These are phyloP conservation scores for Lingula anatina DNA, from an alignment of 2,888 invertebrate genomes.

Conservation along the genomic window DNA sequence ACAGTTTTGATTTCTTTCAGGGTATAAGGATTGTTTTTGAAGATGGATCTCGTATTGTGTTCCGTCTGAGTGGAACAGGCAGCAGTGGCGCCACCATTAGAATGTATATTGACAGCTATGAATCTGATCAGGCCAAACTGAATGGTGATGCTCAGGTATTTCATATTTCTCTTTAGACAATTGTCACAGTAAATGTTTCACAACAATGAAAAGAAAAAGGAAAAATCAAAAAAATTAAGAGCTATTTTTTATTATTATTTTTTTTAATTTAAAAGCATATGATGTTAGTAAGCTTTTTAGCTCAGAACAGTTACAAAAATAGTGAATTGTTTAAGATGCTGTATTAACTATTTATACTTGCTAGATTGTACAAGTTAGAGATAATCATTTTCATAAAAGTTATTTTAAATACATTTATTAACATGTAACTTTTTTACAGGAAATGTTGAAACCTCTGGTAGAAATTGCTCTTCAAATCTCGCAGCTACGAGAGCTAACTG, in stretches of 20 bases:
- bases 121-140: constrained; percentile 61
- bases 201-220: background rate
- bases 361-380: no score
- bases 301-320: no score
- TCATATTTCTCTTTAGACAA: background rate
- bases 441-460: constrained; percentile 79
- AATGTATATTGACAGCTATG: constrained; percentile 88
- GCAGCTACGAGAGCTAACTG: constrained; percentile 76
- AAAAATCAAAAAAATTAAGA: background rate
- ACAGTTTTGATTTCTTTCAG: constrained; percentile 53
- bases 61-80: constrained; percentile 94
- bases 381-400: no score
- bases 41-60: constrained; percentile 89
- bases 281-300: background rate
- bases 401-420: no score
- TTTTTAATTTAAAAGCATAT: no score
- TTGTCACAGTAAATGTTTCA: background rate
- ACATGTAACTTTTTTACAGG: constrained; percentile 43
- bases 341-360: no score
- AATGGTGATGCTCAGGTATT: constrained; percentile 54
- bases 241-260: background rate
- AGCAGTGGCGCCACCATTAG: constrained; percentile 97
- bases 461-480: constrained; percentile 81
- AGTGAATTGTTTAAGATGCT: no score
- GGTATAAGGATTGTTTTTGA: constrained; percentile 90